These are phyloP conservation scores for Cryptocephalus moraei DNA, from an alignment of 2,888 invertebrate species.

Conservation along the genomic window DNA sequence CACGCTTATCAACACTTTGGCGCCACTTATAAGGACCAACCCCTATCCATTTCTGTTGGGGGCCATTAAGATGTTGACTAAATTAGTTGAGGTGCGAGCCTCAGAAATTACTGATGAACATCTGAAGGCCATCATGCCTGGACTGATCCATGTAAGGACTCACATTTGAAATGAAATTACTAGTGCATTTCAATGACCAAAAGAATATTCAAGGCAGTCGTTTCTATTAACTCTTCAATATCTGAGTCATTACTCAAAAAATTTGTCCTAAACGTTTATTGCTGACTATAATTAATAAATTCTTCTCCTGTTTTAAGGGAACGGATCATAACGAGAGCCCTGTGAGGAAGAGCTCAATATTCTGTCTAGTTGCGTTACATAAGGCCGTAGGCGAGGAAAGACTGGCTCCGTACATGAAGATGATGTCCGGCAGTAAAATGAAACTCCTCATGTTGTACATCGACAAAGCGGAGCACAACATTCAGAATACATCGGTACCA, in stretches of 20 bases:
- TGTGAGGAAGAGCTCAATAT: constrained; percentile 91
- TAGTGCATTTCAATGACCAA: too few relatives aligned
- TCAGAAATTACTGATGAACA: constrained; percentile 62
- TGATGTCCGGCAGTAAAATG: constrained; percentile 81
- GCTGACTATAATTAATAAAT: background rate
- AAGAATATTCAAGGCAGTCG: too few relatives aligned
- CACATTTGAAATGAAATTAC: too few relatives aligned
- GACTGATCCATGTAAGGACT: constrained; percentile 66
- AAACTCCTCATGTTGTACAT: constrained; percentile 75
- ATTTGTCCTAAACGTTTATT: background rate
- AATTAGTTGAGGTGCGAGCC: constrained; percentile 69
- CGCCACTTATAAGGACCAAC: constrained; percentile 80
- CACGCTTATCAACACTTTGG: constrained; percentile 55
- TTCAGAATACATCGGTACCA: constrained; percentile 38
- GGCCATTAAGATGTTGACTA: constrained; percentile 84
- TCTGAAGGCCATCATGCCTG: constrained; percentile 75
- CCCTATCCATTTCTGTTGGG: constrained; percentile 82
- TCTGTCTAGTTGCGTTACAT: constrained; percentile 94
- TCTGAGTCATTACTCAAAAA: too few relatives aligned
- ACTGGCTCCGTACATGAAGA: constrained; percentile 69
- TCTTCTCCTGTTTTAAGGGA: constrained; percentile 46
- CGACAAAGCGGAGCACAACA: constrained; percentile 47
- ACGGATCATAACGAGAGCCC: constrained; percentile 88
- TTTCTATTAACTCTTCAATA: too few relatives aligned
- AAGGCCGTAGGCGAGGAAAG: constrained; percentile 79